These are phyloP conservation scores for Gulo gulo DNA, from an alignment of 2,113 vertebrate species.

Conservation along the genomic window DNA sequence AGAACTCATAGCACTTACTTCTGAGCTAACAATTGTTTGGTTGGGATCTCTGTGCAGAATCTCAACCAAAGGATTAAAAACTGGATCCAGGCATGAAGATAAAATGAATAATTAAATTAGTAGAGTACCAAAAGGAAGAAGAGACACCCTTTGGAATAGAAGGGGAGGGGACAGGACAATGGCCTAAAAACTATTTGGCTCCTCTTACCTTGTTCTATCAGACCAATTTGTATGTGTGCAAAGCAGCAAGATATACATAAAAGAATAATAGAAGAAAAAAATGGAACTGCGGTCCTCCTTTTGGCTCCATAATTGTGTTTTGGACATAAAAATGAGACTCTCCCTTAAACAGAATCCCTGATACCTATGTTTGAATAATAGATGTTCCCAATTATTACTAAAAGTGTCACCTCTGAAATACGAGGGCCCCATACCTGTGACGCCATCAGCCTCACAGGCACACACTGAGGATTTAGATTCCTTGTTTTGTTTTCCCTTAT, in stretches of 20 bases:
- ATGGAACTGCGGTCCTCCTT: not conserved
- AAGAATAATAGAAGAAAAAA: not conserved
- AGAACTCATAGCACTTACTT: not conserved
- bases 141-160: not conserved
- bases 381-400: conserved; percentile 34
- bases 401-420: conserved; percentile 63
- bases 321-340: not conserved
- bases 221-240: not conserved
- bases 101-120: conserved; percentile 35
- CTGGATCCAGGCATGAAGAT: not conserved
- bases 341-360: conserved; percentile 35
- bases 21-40: not conserved
- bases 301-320: not conserved
- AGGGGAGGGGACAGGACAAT: not conserved
- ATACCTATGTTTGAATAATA: conserved; percentile 50
- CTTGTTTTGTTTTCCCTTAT: not conserved
- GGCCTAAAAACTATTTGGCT: not conserved
- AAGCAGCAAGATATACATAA: not conserved
- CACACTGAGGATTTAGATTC: not conserved
- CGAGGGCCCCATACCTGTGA: not conserved
- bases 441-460: not conserved
- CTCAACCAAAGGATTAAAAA: not conserved
- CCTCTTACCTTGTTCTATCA: not conserved
- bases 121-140: not conserved
- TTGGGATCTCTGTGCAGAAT: not conserved